Evolutionary conservation across 2,888 invertebrate species (phyloP).

Genomic region (Seira sanloemensis): DNA sequence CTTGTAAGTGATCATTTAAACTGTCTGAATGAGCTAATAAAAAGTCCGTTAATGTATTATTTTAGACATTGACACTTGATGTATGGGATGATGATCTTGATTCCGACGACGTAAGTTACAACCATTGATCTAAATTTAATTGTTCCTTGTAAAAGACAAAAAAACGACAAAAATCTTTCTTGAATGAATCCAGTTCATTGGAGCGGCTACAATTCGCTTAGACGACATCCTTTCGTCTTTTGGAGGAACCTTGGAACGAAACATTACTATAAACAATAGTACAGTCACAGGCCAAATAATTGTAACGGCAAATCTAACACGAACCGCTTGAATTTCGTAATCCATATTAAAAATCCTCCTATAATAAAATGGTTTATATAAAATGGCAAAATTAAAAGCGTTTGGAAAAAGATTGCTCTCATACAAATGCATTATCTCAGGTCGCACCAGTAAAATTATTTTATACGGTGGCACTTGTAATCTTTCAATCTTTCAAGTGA

Average conservation of each 20-base stretch:
- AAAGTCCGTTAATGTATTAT: no score
- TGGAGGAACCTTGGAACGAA: constrained; percentile 36
- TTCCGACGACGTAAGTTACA: constrained; percentile 41
- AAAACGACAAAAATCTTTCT: background rate
- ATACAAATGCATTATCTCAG: no score
- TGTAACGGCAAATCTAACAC: constrained; percentile 39
- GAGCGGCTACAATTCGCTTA: constrained; percentile 26
- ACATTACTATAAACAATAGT: constrained; percentile 31
- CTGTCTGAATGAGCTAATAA: no score
- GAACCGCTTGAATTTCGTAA: no score
- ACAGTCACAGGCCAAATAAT: constrained; percentile 28
- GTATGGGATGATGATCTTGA: constrained; percentile 59
- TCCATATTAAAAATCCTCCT: background rate
- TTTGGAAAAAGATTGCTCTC: no score
- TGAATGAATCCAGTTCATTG: constrained; percentile 46
- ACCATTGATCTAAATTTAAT: background rate
- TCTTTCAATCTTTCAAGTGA: no score
- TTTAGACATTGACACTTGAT: constrained; percentile 30
- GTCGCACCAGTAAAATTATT: no score
- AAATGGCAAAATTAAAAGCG: no score
- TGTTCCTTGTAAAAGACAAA: background rate
- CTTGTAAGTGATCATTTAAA: no score
- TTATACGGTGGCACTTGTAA: no score
- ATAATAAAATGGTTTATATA: no score
- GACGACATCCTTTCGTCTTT: constrained; percentile 36